Evolutionary conservation across 37 sponge, comb jelly and placozoan species (phyloP).

Genomic region (Cliona cf. orientalis): DNA sequence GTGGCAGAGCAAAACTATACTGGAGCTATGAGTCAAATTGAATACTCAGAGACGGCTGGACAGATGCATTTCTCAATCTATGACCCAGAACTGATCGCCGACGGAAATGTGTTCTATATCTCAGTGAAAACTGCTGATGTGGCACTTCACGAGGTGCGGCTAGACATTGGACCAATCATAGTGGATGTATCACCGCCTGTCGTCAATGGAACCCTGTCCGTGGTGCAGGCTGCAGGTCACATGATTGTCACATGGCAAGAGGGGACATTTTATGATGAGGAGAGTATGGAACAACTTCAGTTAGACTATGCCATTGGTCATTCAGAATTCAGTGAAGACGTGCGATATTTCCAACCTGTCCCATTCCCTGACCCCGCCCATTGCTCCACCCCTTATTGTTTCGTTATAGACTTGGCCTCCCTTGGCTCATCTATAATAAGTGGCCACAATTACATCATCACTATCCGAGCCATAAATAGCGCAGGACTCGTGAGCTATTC

Average conservation of each 20-base stretch:
- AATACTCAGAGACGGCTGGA: slow-evolving; percentile 31
- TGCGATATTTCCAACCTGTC: slow-evolving; percentile 24
- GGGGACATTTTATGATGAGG: slow-evolving; percentile 33
- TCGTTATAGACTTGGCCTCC: slow-evolving; percentile 38
- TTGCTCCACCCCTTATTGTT: slow-evolving; percentile 42
- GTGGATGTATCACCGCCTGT: slow-evolving; percentile 76
- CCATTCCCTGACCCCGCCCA: not conserved
- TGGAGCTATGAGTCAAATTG: not conserved
- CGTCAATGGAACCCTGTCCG: slow-evolving; percentile 38
- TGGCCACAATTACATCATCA: slow-evolving; percentile 49
- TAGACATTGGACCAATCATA: slow-evolving; percentile 69
- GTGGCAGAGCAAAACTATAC: slow-evolving; percentile 9
- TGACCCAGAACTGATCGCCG: not conserved
- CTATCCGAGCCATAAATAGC: slow-evolving; percentile 45
- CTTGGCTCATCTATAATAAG: slow-evolving; percentile 13
- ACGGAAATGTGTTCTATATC: slow-evolving; percentile 46
- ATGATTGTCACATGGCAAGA: slow-evolving; percentile 58
- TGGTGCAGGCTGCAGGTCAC: slow-evolving; percentile 1
- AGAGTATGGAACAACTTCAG: slow-evolving; percentile 9
- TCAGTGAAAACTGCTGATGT: slow-evolving; percentile 47
- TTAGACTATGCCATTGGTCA: slow-evolving; percentile 68
- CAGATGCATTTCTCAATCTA: slow-evolving; percentile 31
- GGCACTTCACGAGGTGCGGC: slow-evolving; percentile 9
- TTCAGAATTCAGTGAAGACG: slow-evolving; percentile 35
- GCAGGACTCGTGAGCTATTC: slow-evolving; percentile 42